A percentile compares a stretch with the other conserved stretches of the same genome.
Evolutionary conservation across 1,140 invertebrate genomes (phyloP).

Genomic region (Pseudomyrmex flavicornis): DNA sequence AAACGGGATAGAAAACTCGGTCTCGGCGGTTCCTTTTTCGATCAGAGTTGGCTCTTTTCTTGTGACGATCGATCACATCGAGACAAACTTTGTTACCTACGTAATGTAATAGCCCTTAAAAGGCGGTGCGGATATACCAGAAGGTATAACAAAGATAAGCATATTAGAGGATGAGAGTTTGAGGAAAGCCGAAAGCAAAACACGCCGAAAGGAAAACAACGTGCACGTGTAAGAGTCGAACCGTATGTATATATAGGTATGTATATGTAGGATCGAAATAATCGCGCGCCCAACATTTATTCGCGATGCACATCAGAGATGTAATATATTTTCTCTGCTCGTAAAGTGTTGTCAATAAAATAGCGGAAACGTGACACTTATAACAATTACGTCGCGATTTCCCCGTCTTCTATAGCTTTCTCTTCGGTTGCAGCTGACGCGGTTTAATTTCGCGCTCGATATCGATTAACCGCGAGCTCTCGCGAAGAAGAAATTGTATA

Average conservation of each 20-base stretch:
- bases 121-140: constrained; percentile 4
- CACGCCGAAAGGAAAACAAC: constrained; percentile 9
- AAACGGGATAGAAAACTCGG: not conserved
- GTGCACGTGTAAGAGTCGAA: not conserved
- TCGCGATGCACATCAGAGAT: not conserved
- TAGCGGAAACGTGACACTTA: not conserved
- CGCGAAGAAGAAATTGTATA: constrained; percentile 27
- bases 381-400: constrained; percentile 4
- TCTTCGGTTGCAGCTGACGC: constrained; percentile 12
- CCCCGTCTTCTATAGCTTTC: too few species aligned
- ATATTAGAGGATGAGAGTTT: constrained; percentile 23
- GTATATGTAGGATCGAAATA: not conserved
- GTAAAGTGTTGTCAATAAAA: too few species aligned
- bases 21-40: not conserved
- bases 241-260: too few species aligned
- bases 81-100: constrained; percentile 58
- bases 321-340: too few species aligned
- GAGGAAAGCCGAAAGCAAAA: constrained; percentile 41
- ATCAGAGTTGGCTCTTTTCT: constrained; percentile 15
- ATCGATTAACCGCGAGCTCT: constrained; percentile 37
- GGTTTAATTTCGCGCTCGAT: constrained; percentile 46
- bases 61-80: constrained; percentile 48
- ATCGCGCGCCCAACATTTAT: not conserved
- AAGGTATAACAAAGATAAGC: constrained; percentile 46
- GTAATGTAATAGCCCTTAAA: constrained; percentile 61